Evolutionary conservation across 2,888 invertebrate species (phyloP).

Genomic region (Agonum fuliginosum): DNA sequence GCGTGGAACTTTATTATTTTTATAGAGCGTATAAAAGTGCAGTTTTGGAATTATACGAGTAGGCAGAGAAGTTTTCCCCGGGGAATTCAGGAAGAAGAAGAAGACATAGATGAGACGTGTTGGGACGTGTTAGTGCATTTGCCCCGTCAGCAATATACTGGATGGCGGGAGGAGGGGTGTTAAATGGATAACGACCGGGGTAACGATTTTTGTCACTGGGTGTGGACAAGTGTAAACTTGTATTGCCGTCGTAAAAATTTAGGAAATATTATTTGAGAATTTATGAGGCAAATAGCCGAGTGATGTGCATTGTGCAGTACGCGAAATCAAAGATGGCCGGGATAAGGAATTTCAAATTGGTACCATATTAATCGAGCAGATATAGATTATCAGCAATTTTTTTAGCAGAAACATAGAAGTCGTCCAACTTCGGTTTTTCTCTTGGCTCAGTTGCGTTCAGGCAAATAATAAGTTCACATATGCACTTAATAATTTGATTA

Average conservation of each 20-base stretch:
- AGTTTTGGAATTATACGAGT: constrained; percentile 52
- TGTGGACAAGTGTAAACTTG: background rate
- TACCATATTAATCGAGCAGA: no score
- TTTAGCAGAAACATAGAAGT: no score
- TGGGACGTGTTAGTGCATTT: background rate
- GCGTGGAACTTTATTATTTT: constrained; percentile 47
- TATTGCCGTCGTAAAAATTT: background rate
- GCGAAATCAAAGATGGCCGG: no score
- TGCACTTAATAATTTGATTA: no score
- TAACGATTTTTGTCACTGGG: background rate
- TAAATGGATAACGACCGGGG: background rate
- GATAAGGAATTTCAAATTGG: no score
- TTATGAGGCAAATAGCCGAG: background rate
- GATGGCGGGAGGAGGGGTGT: background rate
- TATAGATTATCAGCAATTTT: no score
- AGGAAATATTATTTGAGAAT: background rate
- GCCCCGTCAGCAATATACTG: background rate
- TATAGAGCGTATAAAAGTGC: constrained; percentile 55
- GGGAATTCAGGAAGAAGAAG: constrained; percentile 28
- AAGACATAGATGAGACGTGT: background rate
- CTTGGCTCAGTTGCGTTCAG: no score
- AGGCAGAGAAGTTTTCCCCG: constrained; percentile 37
- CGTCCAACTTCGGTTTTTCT: no score
- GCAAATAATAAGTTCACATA: no score
- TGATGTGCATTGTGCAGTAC: no score